phyloP scores from a whole-genome alignment of 1,140 invertebrate species.

The Radopholus similis region DNA sequence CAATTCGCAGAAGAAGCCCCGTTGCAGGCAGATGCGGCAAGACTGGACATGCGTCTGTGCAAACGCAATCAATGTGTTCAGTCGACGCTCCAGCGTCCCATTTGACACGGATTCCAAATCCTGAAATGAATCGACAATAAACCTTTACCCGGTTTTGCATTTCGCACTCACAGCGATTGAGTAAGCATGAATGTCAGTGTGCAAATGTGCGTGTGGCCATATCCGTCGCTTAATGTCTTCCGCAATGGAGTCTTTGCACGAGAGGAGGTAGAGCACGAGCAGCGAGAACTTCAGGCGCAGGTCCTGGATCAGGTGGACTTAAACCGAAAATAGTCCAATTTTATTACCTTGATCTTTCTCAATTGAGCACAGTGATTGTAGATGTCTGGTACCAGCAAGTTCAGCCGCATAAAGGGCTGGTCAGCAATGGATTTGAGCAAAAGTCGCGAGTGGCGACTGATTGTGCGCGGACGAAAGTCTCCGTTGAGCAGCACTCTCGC shows the following conservation, averaged over 20 bases:
- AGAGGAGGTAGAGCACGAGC: constrained; percentile 61
- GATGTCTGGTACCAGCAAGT: constrained; percentile 59
- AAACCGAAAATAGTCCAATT: neutral
- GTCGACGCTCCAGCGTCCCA: constrained; percentile 53
- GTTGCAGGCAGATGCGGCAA: constrained; percentile 61
- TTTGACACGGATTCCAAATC: constrained; percentile 44
- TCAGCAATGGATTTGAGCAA: constrained; percentile 59
- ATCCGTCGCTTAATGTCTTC: constrained; percentile 61
- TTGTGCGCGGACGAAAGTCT: constrained; percentile 31
- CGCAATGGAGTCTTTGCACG: constrained; percentile 61
- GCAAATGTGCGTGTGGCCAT: constrained; percentile 62
- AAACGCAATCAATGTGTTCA: constrained; percentile 60
- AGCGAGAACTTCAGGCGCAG: constrained; percentile 60
- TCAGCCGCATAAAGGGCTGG: constrained; percentile 60
- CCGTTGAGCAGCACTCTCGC: constrained; percentile 39
- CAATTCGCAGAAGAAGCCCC: constrained; percentile 64
- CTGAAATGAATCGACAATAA: constrained; percentile 29
- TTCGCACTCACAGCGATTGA: constrained; percentile 60
- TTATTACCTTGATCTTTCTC: constrained; percentile 54
- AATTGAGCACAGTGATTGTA: constrained; percentile 61
- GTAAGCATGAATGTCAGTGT: constrained; percentile 61
- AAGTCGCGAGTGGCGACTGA: constrained; percentile 57
- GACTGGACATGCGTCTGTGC: constrained; percentile 61
- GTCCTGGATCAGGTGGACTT: constrained; percentile 42
- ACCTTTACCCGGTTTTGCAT: constrained; percentile 9